These are phyloP conservation scores for Lepus timidus DNA, from an alignment of 2,113 vertebrate species.

Conservation along the genomic window DNA sequence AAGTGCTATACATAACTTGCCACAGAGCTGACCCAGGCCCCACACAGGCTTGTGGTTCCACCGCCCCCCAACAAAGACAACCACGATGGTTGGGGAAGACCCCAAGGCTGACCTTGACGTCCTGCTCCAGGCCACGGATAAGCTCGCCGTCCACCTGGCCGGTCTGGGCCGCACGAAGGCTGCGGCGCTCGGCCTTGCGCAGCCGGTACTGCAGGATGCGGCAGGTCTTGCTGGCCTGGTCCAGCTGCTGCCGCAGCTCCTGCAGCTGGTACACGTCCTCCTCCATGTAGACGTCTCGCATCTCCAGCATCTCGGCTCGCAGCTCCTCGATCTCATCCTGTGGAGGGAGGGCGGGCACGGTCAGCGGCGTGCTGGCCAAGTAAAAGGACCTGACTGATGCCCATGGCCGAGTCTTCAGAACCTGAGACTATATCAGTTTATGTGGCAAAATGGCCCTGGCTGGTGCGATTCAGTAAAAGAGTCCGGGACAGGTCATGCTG, in stretches of 20 bases:
- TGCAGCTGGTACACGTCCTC: conserved; percentile 98
- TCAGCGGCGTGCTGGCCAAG: background rate
- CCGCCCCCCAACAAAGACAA: background rate
- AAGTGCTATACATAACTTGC: too few species aligned
- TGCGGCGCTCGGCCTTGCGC: conserved; percentile 97
- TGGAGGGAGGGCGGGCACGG: background rate
- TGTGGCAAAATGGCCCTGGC: background rate
- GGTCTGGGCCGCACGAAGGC: conserved; percentile 96
- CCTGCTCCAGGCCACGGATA: conserved; percentile 96
- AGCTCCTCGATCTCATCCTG: conserved; percentile 99
- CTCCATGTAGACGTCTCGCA: conserved; percentile 99
- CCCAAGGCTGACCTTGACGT: conserved; percentile 93
- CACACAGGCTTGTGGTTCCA: background rate
- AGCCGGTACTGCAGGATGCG: conserved; percentile 98
- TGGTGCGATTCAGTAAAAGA: background rate
- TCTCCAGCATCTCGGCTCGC: conserved; percentile 98
- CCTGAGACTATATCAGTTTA: background rate
- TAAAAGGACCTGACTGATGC: background rate
- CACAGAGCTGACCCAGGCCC: background rate
- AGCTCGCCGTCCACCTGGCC: conserved; percentile 97
- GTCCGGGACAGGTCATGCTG: background rate
- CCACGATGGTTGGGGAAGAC: background rate
- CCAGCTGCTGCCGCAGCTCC: conserved; percentile 97
- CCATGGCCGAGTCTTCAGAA: background rate
- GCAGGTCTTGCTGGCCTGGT: conserved; percentile 98